These are phyloP conservation scores for Bellardia bayeri DNA, from an alignment of 2,888 invertebrate genomes.

Conservation along the genomic window DNA sequence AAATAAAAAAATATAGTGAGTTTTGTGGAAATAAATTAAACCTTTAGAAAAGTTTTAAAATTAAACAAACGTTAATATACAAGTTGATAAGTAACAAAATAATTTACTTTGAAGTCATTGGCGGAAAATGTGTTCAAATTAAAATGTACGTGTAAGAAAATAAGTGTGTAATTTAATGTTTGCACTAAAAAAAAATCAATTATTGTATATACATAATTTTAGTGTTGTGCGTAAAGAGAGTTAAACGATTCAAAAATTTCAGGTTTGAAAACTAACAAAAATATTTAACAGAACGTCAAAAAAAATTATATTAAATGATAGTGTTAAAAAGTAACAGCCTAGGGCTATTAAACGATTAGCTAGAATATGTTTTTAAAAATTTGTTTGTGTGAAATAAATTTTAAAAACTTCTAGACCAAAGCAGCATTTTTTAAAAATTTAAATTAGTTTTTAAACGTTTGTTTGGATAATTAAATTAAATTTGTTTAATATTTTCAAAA, in stretches of 20 bases:
- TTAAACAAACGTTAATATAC: slow-evolving; percentile 17
- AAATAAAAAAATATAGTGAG: not conserved
- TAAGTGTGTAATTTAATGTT: not conserved
- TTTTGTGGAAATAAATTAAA: slow-evolving; percentile 34
- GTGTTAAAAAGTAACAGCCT: not conserved
- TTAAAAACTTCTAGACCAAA: not conserved
- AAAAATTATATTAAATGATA: not conserved
- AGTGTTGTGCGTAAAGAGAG: not conserved
- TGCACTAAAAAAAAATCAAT: slow-evolving; percentile 4
- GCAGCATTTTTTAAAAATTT: not conserved
- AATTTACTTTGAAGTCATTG: not conserved
- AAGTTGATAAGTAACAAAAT: not conserved
- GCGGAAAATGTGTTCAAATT: slow-evolving; percentile 45
- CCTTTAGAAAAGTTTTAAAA: slow-evolving; percentile 25
- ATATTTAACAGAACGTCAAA: not conserved
- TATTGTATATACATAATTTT: not conserved
- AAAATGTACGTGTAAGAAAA: slow-evolving; percentile 47
- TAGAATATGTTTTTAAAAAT: too few species aligned
- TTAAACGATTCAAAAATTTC: not conserved
- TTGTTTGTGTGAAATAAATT: not conserved
- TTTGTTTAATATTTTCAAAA: too few species aligned
- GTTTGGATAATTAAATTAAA: too few species aligned
- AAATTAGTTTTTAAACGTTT: not conserved
- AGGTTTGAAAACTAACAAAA: not conserved
- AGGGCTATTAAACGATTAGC: not conserved